A percentile compares a stretch with the other conserved stretches of the same genome.
These are phyloP conservation scores for Mustela lutreola DNA, from an alignment of 2,113 vertebrate species.

Conservation along the genomic window DNA sequence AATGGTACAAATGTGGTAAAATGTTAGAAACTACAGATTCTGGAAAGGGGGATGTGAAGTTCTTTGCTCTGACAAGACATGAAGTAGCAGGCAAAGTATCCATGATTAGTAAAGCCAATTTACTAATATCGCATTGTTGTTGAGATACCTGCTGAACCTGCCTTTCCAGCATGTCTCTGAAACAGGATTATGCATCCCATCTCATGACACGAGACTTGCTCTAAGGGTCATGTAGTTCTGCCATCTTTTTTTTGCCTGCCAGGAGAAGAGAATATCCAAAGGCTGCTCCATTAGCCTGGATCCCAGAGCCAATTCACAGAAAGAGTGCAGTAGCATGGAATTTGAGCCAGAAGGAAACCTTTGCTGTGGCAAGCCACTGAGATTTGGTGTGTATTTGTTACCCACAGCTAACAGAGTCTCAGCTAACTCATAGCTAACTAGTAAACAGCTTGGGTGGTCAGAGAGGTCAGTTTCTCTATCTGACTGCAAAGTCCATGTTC, in stretches of 20 bases:
- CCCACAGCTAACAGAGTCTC: not conserved
- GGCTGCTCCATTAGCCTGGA: not conserved
- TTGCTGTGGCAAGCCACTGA: not conserved
- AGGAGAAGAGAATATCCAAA: not conserved
- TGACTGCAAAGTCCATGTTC: not conserved
- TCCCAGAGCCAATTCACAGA: not conserved
- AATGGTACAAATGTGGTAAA: not conserved
- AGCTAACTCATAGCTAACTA: not conserved
- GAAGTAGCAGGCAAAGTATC: not conserved
- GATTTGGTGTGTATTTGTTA: not conserved
- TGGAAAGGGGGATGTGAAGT: not conserved
- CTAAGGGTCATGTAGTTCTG: not conserved
- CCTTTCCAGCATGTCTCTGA: not conserved
- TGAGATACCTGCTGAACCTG: not conserved
- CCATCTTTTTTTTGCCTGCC: not conserved
- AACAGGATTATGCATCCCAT: not conserved
- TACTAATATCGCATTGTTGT: not conserved
- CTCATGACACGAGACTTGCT: not conserved
- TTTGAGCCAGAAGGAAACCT: not conserved
- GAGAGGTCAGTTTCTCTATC: not conserved
- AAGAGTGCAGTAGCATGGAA: not conserved
- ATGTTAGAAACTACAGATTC: not conserved
- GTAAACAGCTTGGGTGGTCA: not conserved
- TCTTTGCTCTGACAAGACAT: not conserved
- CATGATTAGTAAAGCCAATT: not conserved